phyloP scores from a whole-genome alignment of 2,113 vertebrate genomes.

The Protobothrops flavoviridis region DNA sequence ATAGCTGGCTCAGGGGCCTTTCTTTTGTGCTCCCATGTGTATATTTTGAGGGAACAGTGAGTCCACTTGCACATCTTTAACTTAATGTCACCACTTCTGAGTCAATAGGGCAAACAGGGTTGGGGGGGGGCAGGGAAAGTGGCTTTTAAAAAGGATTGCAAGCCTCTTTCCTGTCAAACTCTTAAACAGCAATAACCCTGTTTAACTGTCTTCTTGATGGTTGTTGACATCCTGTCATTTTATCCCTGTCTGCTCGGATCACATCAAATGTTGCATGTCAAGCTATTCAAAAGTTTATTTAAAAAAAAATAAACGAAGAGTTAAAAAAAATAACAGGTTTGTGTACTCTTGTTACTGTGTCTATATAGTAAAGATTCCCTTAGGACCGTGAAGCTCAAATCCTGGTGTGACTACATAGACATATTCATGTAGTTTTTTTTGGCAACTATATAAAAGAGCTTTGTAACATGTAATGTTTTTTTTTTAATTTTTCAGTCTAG shows the following conservation, averaged over 20 bases:
- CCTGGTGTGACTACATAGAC: not conserved
- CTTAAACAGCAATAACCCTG: not conserved
- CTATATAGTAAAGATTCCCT: not conserved
- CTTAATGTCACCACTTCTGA: constrained; percentile 1
- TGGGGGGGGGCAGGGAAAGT: not conserved
- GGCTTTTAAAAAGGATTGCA: not conserved
- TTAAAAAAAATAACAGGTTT: not conserved
- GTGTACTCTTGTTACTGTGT: not conserved
- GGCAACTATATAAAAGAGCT: not conserved
- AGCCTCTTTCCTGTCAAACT: not conserved
- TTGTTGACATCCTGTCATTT: not conserved
- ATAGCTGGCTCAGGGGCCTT: constrained; percentile 21
- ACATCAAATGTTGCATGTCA: constrained; percentile 68
- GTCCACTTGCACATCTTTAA: constrained; percentile 12
- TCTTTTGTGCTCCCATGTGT: constrained; percentile 2
- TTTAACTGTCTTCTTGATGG: not conserved
- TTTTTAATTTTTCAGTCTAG: not conserved
- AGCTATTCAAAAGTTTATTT: constrained; percentile 62
- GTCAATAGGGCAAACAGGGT: not conserved
- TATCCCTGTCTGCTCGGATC: constrained; percentile 19
- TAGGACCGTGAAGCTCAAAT: not conserved
- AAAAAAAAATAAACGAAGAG: constrained; percentile 47
- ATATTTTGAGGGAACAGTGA: constrained; percentile 12
- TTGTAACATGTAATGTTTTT: not conserved
- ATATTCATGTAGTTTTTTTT: not conserved